Evolutionary conservation across 1,140 invertebrate genomes (phyloP), one percentile per base, ranked within the genome.

Genomic region (Drosophila cardini): DNA sequence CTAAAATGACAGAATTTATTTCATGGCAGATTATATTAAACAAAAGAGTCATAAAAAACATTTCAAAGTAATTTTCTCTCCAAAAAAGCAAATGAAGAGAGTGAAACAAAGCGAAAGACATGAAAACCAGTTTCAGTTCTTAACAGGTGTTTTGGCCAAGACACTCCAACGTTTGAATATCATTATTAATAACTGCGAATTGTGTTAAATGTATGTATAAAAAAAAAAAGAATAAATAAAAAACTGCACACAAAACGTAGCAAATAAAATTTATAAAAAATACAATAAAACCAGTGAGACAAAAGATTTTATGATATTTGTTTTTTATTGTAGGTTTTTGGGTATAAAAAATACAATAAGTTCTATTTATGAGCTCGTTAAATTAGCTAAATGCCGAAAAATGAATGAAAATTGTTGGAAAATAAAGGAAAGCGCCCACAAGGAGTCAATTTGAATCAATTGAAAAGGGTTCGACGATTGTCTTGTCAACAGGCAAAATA

Each of bases 161-260:
- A 30, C 21, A 15, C 46, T 48, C 34, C 43, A 61, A 48, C 48
- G 53, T 75, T 82, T 86, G 82, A 78, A 86, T 87, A 64, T 67
- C 67, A 67, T 82, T 78, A 86, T 82, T 86, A 86, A 87, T 78
- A 86, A 73, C 76, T 72, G 55, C 67, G 67, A 87, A 76, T 71
- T 79, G 64, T 72, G 78, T 82, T 82, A 78, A 78, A 82, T 42
- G 63, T 52, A 71, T 38, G 63, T 48, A 71, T 46, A 68, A 38
- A 53, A 38, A 68, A 38, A 53, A 38, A 46, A 30, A 46, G n/a
- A n/a, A 6, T 38, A 38, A 13, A 67, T 62, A 75, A 11, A 34
- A 58, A 46, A 65, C 65, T 4, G 11, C 9, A 70, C 48, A 64
- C 30, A 43, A n/a, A 34, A 6, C 40, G 4, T 26, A 46, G 32